phyloP scores from a whole-genome alignment of 2,888 invertebrate species.

The Campopleginae sp. region DNA sequence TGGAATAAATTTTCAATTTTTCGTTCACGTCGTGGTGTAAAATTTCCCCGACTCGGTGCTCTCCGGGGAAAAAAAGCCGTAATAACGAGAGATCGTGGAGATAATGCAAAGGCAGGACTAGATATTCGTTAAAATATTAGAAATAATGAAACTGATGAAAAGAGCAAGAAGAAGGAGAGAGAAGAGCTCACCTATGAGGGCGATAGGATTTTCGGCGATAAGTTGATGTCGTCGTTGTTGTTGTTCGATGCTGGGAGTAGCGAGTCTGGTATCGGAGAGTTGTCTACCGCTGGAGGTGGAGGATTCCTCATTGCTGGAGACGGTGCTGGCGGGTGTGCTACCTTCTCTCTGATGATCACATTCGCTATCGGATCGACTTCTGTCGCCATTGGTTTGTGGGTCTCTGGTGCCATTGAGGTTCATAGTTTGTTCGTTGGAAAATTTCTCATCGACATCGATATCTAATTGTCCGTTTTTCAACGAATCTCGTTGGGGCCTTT shows the following conservation, averaged over 20 bases:
- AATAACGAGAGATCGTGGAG: background rate
- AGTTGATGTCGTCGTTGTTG: constrained; percentile 53
- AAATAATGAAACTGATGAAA: constrained; percentile 65
- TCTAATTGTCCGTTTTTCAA: constrained; percentile 67
- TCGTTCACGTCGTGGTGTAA: background rate
- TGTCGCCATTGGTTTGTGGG: constrained; percentile 77
- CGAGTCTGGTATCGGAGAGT: constrained; percentile 74
- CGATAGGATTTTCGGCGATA: constrained; percentile 76
- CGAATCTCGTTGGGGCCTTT: constrained; percentile 67
- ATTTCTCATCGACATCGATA: constrained; percentile 71
- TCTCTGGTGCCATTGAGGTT: constrained; percentile 61
- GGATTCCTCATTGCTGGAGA: constrained; percentile 80
- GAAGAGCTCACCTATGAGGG: constrained; percentile 80
- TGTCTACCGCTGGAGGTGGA: constrained; percentile 76
- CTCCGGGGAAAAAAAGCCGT: background rate
- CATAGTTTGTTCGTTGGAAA: constrained; percentile 59
- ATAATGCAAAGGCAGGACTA: background rate
- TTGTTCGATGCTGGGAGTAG: constrained; percentile 72
- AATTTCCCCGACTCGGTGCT: background rate
- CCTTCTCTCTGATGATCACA: constrained; percentile 80
- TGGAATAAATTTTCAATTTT: background rate
- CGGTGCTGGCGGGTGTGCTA: constrained; percentile 82
- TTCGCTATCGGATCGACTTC: constrained; percentile 80
- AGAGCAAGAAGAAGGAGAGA: constrained; percentile 66
- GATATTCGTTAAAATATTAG: background rate